Evolutionary conservation across 2,888 invertebrate genomes (phyloP).

Genomic region (Iselma pallidipennis): DNA sequence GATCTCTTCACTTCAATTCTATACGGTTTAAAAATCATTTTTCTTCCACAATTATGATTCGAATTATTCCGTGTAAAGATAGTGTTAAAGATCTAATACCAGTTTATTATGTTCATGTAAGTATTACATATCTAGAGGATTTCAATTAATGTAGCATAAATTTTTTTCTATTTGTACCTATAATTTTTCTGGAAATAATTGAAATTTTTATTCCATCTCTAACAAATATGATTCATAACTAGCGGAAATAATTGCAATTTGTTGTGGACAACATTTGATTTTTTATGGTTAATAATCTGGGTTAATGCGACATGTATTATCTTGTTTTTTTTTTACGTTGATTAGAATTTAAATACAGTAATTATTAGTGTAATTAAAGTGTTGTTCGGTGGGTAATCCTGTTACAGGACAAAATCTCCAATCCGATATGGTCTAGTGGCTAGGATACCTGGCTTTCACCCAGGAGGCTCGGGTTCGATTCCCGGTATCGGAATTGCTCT

Average conservation of each 20-base stretch:
- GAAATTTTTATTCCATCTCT: no score
- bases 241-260: background rate
- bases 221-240: background rate
- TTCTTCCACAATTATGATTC: slow-evolving; percentile 13
- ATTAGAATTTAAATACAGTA: no score
- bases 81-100: slow-evolving; percentile 33
- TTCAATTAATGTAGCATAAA: no score
- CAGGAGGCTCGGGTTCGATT: slow-evolving; percentile 65
- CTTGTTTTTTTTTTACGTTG: no score
- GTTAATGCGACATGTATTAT: background rate
- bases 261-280: background rate
- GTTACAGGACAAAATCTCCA: no score
- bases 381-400: no score
- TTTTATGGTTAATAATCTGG: background rate
- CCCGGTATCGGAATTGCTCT: slow-evolving; percentile 58
- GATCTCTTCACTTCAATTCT: background rate
- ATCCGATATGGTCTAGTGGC: slow-evolving; percentile 64
- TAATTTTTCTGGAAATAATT: no score
- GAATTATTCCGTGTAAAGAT: slow-evolving; percentile 22
- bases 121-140: slow-evolving; percentile 9
- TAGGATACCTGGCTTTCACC: slow-evolving; percentile 66
- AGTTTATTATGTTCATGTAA: slow-evolving; percentile 45
- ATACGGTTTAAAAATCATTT: background rate
- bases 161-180: no score
- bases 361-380: no score